Evolutionary conservation across 2,797 vertebrate species (phyloP).

Genomic region (Leucoraja ocellata): DNA sequence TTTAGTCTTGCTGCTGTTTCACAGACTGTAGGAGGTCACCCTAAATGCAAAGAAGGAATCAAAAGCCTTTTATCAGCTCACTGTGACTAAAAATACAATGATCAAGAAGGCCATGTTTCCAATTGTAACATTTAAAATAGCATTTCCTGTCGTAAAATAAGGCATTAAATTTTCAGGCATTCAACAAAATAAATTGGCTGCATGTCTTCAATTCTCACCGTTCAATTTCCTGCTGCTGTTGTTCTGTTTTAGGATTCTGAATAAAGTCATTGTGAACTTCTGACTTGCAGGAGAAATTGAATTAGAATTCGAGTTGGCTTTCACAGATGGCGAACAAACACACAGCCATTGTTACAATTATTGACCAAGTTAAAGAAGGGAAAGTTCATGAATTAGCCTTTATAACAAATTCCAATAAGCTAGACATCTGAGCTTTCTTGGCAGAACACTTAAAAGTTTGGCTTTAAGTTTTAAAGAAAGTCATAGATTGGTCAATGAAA

Average conservation of each 20-base stretch:
- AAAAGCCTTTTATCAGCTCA: background rate
- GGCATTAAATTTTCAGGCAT: background rate
- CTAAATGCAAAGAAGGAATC: background rate
- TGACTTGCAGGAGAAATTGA: background rate
- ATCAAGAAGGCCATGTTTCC: background rate
- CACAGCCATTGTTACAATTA: background rate
- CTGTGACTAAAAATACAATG: background rate
- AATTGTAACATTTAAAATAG: background rate
- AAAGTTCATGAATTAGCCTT: background rate
- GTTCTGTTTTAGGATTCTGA: background rate
- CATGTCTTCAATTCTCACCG: background rate
- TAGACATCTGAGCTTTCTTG: background rate
- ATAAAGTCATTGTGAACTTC: background rate
- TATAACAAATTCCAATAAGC: background rate
- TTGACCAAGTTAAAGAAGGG: background rate
- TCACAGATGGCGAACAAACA: background rate
- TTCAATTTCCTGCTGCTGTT: background rate
- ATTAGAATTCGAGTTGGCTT: background rate
- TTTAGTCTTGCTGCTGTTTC: no score
- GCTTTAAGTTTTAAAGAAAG: background rate
- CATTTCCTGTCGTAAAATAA: background rate
- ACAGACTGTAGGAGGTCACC: background rate
- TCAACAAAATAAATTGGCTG: background rate
- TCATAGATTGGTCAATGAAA: background rate
- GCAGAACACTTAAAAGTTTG: background rate